phyloP scores from a whole-genome alignment of 1,140 invertebrate species.

The Laupala kohalensis region DNA sequence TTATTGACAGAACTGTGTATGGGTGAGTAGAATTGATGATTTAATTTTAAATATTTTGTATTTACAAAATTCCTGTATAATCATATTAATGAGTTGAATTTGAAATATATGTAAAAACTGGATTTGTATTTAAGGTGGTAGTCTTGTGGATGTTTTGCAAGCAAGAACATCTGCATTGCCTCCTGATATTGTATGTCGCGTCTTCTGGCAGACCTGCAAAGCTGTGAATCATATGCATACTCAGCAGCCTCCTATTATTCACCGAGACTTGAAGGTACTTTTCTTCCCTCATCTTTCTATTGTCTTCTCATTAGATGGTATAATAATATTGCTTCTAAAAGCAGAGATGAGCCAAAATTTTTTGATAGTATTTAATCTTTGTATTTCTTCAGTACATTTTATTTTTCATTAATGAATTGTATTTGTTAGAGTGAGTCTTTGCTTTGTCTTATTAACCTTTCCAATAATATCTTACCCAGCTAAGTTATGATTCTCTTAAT shows the following conservation, averaged over 20 bases:
- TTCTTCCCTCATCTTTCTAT: too few relatives aligned
- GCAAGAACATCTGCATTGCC: conserved; percentile 45
- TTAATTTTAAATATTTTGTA: background rate
- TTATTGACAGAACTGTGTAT: conserved; percentile 57
- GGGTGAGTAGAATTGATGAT: conserved; percentile 24
- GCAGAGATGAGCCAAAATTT: too few relatives aligned
- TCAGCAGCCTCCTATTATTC: conserved; percentile 76
- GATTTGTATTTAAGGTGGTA: conserved; percentile 43
- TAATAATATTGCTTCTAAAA: too few relatives aligned
- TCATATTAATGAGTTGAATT: background rate
- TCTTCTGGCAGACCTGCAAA: conserved; percentile 83
- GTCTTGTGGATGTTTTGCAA: conserved; percentile 67
- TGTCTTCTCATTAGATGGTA: too few relatives aligned
- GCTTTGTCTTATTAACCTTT: too few relatives aligned
- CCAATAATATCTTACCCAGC: too few relatives aligned
- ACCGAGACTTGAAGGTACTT: conserved; percentile 86
- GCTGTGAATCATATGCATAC: conserved; percentile 89
- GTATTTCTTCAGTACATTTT: background rate
- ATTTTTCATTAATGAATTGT: background rate
- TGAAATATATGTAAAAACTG: conserved; percentile 1
- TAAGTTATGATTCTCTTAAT: too few relatives aligned
- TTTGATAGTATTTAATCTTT: too few relatives aligned
- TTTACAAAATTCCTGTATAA: conserved; percentile 17
- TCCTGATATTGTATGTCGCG: conserved; percentile 62
- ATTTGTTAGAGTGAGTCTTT: too few relatives aligned